Percentiles rank a stretch among this genome's conserved stretches.
phyloP scores from a whole-genome alignment of 1,140 invertebrate genomes.

The Colletes latitarsis region DNA sequence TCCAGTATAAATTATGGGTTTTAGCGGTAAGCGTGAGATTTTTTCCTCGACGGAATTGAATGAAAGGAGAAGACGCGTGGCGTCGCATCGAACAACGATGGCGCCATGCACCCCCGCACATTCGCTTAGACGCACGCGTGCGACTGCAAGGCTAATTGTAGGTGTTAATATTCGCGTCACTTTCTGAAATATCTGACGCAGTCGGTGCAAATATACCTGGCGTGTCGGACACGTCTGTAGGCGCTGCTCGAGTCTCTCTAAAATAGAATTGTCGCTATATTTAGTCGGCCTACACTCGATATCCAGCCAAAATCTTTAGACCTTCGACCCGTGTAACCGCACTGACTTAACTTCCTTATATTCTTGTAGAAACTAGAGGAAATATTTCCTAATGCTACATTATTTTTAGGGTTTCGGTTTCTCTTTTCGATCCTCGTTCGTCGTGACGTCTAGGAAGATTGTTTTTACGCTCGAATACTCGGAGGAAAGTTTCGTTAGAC shows the following conservation, averaged over 20 bases:
- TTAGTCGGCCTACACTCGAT: slow-evolving; percentile 79
- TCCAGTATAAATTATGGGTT: no score
- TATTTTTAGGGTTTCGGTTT: no score
- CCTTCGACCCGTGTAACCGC: slow-evolving; percentile 63
- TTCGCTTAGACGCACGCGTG: background rate
- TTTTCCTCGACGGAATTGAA: background rate
- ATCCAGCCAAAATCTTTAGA: slow-evolving; percentile 77
- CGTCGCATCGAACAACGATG: background rate
- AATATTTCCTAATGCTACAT: background rate
- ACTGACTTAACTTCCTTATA: slow-evolving; percentile 33
- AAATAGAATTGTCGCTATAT: slow-evolving; percentile 79
- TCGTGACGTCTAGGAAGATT: no score
- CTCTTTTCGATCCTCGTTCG: no score
- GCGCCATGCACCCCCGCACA: background rate
- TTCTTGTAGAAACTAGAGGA: background rate
- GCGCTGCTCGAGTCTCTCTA: slow-evolving; percentile 59
- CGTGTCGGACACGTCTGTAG: slow-evolving; percentile 62
- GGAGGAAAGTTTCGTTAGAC: no score
- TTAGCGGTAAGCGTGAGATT: no score
- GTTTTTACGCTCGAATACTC: no score
- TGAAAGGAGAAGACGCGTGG: background rate
- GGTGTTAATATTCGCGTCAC: slow-evolving; percentile 69
- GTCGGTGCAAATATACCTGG: slow-evolving; percentile 67
- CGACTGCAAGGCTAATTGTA: slow-evolving; percentile 36
- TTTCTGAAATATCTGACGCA: slow-evolving; percentile 69